Evolutionary conservation across 2,797 vertebrate species (phyloP).

Genomic region (Coregonus suidteri): DNA sequence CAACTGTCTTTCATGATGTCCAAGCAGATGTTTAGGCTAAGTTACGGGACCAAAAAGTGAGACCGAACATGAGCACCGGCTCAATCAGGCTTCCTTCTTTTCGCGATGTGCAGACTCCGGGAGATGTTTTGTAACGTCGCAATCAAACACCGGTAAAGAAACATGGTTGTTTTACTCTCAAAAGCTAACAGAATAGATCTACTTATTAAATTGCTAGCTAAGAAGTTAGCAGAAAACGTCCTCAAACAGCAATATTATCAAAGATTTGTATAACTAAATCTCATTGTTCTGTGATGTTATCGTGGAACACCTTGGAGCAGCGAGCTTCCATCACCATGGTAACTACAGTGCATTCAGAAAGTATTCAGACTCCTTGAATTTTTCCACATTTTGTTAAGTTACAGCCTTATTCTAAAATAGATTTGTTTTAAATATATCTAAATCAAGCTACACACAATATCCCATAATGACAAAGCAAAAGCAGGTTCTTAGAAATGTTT

Average conservation of each 20-base stretch:
- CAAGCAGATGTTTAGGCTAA: not conserved
- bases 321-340: constrained; percentile 51
- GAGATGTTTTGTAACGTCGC: constrained; percentile 1
- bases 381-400: too few relatives aligned
- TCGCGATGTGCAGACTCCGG: constrained; percentile 9
- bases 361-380: too few relatives aligned
- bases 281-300: not conserved
- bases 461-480: too few relatives aligned
- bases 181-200: not conserved
- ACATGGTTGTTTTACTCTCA: too few relatives aligned
- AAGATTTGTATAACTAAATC: too few relatives aligned
- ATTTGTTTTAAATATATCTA: too few relatives aligned
- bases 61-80: not conserved
- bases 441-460: too few relatives aligned
- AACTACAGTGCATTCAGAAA: constrained; percentile 36
- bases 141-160: not conserved
- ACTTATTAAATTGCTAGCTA: too few relatives aligned
- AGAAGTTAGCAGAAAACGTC: constrained; percentile 12
- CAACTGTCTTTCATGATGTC: not conserved
- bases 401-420: too few relatives aligned
- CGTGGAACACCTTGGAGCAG: constrained; percentile 10
- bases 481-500: too few relatives aligned
- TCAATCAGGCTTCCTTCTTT: constrained; percentile 37
- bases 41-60: not conserved
- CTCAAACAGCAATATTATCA: too few relatives aligned